phyloP scores from a whole-genome alignment of 2,888 invertebrate species.

The Parascotia fuliginaria region DNA sequence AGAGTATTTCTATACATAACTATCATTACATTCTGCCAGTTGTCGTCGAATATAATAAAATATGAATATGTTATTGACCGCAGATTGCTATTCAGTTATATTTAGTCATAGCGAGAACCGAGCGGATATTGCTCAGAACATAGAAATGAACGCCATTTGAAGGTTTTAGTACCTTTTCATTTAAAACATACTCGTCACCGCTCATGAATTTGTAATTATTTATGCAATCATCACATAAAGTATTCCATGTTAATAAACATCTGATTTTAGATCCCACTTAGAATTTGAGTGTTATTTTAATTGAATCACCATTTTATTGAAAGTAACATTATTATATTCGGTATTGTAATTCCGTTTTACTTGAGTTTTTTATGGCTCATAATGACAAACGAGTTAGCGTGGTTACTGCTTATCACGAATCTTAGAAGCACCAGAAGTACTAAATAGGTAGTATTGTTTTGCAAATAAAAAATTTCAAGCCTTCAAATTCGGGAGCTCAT shows the following conservation, averaged over 20 bases:
- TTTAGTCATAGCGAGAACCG: conserved; percentile 50
- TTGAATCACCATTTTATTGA: background rate
- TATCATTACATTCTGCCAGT: background rate
- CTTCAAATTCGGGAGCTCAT: no score
- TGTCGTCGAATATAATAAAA: conserved; percentile 19
- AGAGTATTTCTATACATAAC: background rate
- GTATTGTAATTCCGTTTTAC: no score
- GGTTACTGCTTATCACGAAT: no score
- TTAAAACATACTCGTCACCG: conserved; percentile 38
- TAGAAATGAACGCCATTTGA: conserved; percentile 56
- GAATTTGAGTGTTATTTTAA: background rate
- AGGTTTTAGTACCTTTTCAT: conserved; percentile 49
- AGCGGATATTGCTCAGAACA: conserved; percentile 59
- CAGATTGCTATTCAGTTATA: conserved; percentile 46
- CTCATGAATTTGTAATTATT: conserved; percentile 45
- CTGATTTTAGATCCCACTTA: conserved; percentile 4
- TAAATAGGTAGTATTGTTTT: no score
- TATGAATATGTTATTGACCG: conserved; percentile 43
- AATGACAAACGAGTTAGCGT: no score
- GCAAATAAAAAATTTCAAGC: no score
- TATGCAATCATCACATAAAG: conserved; percentile 40
- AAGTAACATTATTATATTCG: no score
- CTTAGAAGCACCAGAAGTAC: no score
- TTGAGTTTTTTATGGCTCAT: no score
- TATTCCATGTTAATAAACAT: conserved; percentile 17